Base-by-base conservation (phyloP, 1,140 invertebrate genomes). In the Danaus plexippus region DNA sequence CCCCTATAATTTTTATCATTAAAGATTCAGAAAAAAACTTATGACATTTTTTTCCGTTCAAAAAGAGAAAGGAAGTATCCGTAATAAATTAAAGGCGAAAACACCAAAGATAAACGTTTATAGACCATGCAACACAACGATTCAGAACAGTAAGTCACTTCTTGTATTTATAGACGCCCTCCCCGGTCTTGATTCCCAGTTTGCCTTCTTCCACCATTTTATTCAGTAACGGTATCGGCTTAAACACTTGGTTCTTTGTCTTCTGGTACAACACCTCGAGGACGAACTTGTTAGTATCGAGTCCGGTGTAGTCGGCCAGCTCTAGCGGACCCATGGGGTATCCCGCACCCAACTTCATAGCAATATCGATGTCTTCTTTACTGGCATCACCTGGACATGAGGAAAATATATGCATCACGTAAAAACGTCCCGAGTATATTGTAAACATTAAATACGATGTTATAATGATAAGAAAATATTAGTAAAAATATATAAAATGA, bases 261-360 rank as follows among this genome's bases (percentile, higher is more conserved):
- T 91, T 91, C 65, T 93, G 87, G 57, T 91, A 88, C 94, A 95
- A 94, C 45, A 93, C 91, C 53, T 90, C 81, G 2, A 92, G 57
- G 43, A 89, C 92, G 59, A 85, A 89, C 46, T 89, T 86, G 44
- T 89, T 90, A 1, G 92, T 92, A 73, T 96, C 95, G 9, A 93
- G 86, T 9, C 95, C 94, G 41, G 94, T 92, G 84, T 94, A 95
- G 87, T 96, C 94, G 2, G 90, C 79, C 40, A 96, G 73, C 87
- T 95, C 93, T 77, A 96, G 91, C 3, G 95, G 94, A 9, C 95
- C 95, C 94, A 96, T 95, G 3, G 94, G 94, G 82, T 94, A 92
- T 0, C 94, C 93, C 46, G 94, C 93, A 13, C 94, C 94, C 41
- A 96, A 80, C 85, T 96, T 96, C 94, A 96, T 95, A 1, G 93